Evolutionary conservation across 2,797 vertebrate species (phyloP).

Genomic region (Paratrypauchen microcephalus): DNA sequence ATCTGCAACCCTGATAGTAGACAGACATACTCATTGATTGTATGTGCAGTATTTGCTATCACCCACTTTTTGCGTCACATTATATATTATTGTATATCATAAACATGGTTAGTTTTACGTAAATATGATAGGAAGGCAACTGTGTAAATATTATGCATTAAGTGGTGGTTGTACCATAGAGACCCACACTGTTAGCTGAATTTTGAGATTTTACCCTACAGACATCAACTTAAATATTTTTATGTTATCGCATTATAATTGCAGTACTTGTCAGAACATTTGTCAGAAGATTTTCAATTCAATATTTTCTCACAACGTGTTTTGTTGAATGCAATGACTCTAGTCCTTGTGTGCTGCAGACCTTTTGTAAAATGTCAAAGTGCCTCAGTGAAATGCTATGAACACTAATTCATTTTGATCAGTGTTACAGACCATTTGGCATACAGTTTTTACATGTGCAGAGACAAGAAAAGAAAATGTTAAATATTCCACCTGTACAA

Average conservation of each 20-base stretch:
- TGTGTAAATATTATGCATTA: too few species aligned
- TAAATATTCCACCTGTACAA: neutral
- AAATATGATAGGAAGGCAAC: neutral
- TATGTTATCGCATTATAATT: too few species aligned
- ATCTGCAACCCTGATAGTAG: slow-evolving; percentile 14
- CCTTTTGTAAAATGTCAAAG: slow-evolving; percentile 75
- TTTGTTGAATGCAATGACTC: slow-evolving; percentile 30
- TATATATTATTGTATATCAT: neutral
- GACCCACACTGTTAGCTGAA: too few species aligned
- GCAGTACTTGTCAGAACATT: too few species aligned
- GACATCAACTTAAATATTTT: too few species aligned
- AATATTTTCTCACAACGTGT: neutral
- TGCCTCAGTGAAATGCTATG: slow-evolving; percentile 48
- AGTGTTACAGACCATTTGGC: slow-evolving; percentile 57
- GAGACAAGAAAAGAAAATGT: neutral
- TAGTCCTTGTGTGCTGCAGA: slow-evolving; percentile 51
- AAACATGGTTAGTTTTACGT: neutral
- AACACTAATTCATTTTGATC: slow-evolving; percentile 64
- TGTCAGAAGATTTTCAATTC: too few species aligned
- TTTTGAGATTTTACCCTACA: too few species aligned
- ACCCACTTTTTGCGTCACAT: neutral
- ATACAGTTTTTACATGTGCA: neutral
- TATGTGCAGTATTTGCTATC: neutral
- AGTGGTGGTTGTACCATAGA: too few species aligned
- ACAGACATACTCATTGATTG: neutral